Base-by-base conservation (phyloP, 2,113 vertebrate species). In the Donacobius atricapilla region DNA sequence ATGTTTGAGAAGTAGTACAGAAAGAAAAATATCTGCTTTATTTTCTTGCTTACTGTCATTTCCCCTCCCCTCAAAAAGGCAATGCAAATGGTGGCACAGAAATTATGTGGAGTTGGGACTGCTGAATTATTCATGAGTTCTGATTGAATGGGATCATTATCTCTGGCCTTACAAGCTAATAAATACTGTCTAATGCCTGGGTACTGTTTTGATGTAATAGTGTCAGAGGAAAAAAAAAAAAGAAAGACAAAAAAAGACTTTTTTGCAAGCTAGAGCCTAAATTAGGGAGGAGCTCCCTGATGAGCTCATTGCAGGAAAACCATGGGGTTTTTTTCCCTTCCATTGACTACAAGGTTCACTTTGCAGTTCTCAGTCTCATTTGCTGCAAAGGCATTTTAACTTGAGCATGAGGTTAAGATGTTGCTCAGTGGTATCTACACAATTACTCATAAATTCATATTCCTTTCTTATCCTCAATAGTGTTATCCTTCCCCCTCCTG, bases 131-230 rank as follows among this genome's bases (percentile, higher is more conserved):
- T 98, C 97, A 98, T 98, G 94, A 93, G 33, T 97, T 98, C 97
- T 98, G 97, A 98, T 98, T 98, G 98, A 98, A 98, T 98, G 89
- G 96, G 96, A 98, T 98, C 97, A 98, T 98, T 98, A 98, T 98
- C 97, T 98, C 96, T 96, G 98, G 97, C 80, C 97, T 97, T 97
- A 98, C 96, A 98, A 97, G 97, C 96, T 98, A 98, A 98, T 98
- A 98, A 98, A 98, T 98, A 98, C 97, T 98, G 97, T 97, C 97
- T 98, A 97, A 97, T 97, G 97, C 97, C 93, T 97, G 96, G 97
- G 96, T 98, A 97, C 97, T 98, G 96, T 98, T 98, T 98, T 98
- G 97, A 98, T 98, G 95, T 97, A 98, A 98, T 96, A 97, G 95
- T 97, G 97, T 97, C 97, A 97, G 84, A 91, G 65, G 2, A 5